Evolutionary conservation across 2,113 vertebrate species (phyloP), one percentile per base, ranked within the genome.

Genomic region (Strix uralensis): DNA sequence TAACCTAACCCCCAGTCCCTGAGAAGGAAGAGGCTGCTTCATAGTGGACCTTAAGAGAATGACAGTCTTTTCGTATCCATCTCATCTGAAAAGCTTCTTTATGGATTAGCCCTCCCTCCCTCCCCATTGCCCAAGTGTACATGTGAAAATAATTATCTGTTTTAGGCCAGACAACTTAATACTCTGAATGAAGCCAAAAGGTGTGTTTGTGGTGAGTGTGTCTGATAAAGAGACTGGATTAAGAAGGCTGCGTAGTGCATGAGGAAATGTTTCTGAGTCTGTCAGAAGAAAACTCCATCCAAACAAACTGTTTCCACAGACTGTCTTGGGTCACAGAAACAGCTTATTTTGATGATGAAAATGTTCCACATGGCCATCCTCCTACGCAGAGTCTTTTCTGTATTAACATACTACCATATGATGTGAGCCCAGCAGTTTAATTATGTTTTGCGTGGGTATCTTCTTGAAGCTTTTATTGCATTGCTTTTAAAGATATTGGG

Each of bases 201-300:
- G n/a, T 40, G 21, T 29, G 42, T 10, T 46, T 82, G 65, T 44
- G 38, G 62, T 51, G 19, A 71, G n/a, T 1, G 27, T 12, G 9
- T 47, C 36, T 73, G 59, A 52, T 5, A 26, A 42, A 72, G 21
- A 62, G 25, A 27, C 13, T 9, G 49, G 46, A 21, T 14, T 61
- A 59, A 59, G 67, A 63, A 1, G 1, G 81, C 58, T 51, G 38
- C 7, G 2, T 6, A 80, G 29, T 5, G 18, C 38, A 34, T 0
- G 5, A 55, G 67, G 63, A 80, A 72, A 46, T 19, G 14, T 51
- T 75, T 59, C 38, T n/a, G 46, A 15, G 19, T 30, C 26, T 87
- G 44, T 54, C 42, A 22, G 8, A 51, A 77, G 38, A 81, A 87
- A 61, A 65, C 34, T 30, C n/a, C 0, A 2, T 16, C 34, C 65